phyloP scores from a whole-genome alignment of 2,888 invertebrate species.

The Stegophylla sp. region DNA sequence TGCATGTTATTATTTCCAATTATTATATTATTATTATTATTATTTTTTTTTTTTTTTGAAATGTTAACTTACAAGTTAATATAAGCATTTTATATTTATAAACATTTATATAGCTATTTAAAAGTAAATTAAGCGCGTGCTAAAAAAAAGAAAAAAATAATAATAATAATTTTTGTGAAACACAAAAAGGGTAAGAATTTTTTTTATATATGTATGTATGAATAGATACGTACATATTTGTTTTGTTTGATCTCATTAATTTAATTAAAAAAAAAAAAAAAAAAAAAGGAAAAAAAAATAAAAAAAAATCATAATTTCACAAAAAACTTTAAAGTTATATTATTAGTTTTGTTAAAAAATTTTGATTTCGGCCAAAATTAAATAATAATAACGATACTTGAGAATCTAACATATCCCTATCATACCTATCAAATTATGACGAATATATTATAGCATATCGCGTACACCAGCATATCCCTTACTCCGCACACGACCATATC shows the following conservation, averaged over 20 bases:
- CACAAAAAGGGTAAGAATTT: slow-evolving; percentile 53
- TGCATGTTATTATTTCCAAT: background rate
- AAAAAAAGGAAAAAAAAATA: background rate
- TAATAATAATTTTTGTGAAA: slow-evolving; percentile 51
- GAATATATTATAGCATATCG: slow-evolving; percentile 29
- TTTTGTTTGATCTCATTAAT: slow-evolving; percentile 57
- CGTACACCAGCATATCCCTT: slow-evolving; percentile 38
- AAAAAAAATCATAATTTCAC: background rate
- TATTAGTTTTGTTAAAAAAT: slow-evolving; percentile 10
- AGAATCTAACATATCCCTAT: slow-evolving; percentile 53
- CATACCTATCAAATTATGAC: slow-evolving; percentile 15
- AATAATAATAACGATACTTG: slow-evolving; percentile 9
- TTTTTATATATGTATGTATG: slow-evolving; percentile 20
- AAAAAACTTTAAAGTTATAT: background rate
- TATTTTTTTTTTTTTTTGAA: slow-evolving; percentile 9
- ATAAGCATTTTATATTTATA: slow-evolving; percentile 41
- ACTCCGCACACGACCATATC: slow-evolving; percentile 48
- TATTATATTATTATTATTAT: background rate
- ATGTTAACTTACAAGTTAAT: slow-evolving; percentile 29
- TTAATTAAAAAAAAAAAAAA: slow-evolving; percentile 28
- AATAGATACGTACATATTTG: slow-evolving; percentile 28
- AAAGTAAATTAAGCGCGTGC: slow-evolving; percentile 23
- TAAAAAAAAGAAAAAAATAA: slow-evolving; percentile 19
- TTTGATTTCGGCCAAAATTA: slow-evolving; percentile 25
- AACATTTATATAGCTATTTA: slow-evolving; percentile 37